Evolutionary conservation across 37 sponge, comb jelly and placozoan species (phyloP).

Genomic region (Bolinopsis microptera): DNA sequence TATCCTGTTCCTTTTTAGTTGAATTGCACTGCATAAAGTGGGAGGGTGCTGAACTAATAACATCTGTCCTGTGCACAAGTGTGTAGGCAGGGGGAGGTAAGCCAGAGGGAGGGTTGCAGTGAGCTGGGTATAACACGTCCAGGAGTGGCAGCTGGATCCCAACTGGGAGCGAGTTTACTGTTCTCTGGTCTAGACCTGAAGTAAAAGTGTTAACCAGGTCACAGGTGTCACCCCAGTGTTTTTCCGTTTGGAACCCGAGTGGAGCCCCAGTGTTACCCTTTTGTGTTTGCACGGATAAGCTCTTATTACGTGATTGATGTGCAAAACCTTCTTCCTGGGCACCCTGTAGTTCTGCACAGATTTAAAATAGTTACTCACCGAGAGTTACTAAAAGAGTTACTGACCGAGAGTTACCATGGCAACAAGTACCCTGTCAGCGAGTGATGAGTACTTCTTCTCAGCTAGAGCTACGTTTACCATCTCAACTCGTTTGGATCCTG

Average conservation of each 20-base stretch:
- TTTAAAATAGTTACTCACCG: no score
- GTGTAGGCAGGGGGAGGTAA: slow-evolving; percentile 14
- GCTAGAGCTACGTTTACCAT: not conserved
- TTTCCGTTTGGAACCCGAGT: no score
- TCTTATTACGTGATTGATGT: no score
- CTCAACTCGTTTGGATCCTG: not conserved
- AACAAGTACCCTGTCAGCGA: not conserved
- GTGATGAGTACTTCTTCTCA: not conserved
- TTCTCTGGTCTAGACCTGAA: not conserved
- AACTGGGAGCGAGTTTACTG: not conserved
- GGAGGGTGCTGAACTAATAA: not conserved
- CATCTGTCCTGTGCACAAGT: not conserved
- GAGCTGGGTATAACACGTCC: slow-evolving; percentile 3
- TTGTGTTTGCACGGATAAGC: no score
- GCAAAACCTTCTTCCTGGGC: no score
- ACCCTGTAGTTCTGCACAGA: no score
- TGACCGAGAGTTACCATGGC: slow-evolving; percentile 60
- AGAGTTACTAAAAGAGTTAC: no score
- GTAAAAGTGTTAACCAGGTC: no score
- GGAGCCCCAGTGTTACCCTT: no score
- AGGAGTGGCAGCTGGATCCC: slow-evolving; percentile 54
- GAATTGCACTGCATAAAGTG: not conserved
- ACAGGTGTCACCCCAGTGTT: no score
- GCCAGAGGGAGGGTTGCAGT: slow-evolving; percentile 29
- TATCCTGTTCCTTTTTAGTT: not conserved